Evolutionary conservation across 2,797 vertebrate genomes (phyloP), one percentile per base, ranked within the genome.

Genomic region (Halcyon badia): DNA sequence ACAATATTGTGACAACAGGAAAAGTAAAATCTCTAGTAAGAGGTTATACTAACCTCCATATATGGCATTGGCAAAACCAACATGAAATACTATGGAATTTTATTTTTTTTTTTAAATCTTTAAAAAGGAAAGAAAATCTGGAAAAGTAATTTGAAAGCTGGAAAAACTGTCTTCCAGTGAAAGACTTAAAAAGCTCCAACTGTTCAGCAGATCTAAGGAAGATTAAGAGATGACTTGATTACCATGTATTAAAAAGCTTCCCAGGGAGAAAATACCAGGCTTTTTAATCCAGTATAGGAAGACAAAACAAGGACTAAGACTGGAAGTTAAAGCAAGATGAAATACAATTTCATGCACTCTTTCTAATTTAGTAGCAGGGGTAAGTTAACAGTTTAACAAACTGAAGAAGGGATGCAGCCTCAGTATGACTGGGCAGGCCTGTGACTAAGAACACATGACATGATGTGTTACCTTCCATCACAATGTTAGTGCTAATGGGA

Each of bases 201-300:
- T 71, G 64, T 78, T 95, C n/a, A 89, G 41, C 52, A 87, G 37
- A 86, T 68, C n/a, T 78, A 83, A 86, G 75, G 64, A 68, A 58
- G 44, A 83, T 42, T 64, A 80, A 93, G 65, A 91, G 28, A 85
- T 71, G 0, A 75, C 61, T 77, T 94, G 48, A 93, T 88, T 81
- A 61, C 1, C 2, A 16, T 65, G 25, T 75, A 81, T 61, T 68
- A 90, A 71, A 91, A 87, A 71, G 39, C 33, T 91, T 86, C 69
- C 14, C 17, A 66, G 41, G 46, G 37, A 95, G 80, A 94, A 95
- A 90, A 88, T 46, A 75, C 9, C 7, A 61, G 44, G 26, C 14
- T 86, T 19, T 88, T 62, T 72, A 90, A 91, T 75, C 33, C 31
- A 79, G n/a, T 30, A 24, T 35, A 31, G 51, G 69, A 90, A 79